Evolutionary conservation across 1,140 invertebrate species (phyloP), one percentile per base, ranked within the genome.

Genomic region (Zaprionus capensis): DNA sequence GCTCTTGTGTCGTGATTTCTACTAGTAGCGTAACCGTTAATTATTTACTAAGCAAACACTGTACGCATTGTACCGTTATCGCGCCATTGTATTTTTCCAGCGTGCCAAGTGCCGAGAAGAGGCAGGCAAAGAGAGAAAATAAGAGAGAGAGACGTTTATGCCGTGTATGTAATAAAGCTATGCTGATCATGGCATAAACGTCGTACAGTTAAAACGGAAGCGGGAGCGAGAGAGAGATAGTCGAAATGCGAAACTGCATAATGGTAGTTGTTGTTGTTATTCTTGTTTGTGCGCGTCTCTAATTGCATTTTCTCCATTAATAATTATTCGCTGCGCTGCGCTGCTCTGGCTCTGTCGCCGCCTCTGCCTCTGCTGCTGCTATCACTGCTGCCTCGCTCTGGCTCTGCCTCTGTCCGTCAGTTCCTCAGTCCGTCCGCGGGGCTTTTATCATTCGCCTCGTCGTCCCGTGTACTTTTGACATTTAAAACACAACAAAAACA

Each of bases 11-110:
- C 73, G 73, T 76, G 73, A 75, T 75, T 75, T 75, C 41, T 56
- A 34, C 38, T 57, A 36, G 51, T 57, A 74, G 64, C 34, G 64
- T 73, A 73, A 69, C 65, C 15, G 57, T 44, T 73, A 61, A 55
- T 55, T 74, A 61, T 57, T 70, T 75, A 51, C 17, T 24, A 46
- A 62, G 53, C 46, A 67, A 75, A 76, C 75, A 87, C 72, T 82
- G 63, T 78, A 86, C 83, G 82, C 82, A 86, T 71, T 69, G 63
- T 83, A 80, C 83, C 74, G 73, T 83, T 87, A 87, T 87, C 83
- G 36, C 76, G 31, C 49, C 58, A 62, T 79, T 76, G 81, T 84
- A 81, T 49, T 84, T 84, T 84, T 84, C 82, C 81, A 78, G 49
- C 66, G 64, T 69, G 17, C 62, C 44, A 51, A 71, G 67, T 62